These are phyloP conservation scores for Macropis europaea DNA, from an alignment of 2,888 invertebrate genomes.

Conservation along the genomic window DNA sequence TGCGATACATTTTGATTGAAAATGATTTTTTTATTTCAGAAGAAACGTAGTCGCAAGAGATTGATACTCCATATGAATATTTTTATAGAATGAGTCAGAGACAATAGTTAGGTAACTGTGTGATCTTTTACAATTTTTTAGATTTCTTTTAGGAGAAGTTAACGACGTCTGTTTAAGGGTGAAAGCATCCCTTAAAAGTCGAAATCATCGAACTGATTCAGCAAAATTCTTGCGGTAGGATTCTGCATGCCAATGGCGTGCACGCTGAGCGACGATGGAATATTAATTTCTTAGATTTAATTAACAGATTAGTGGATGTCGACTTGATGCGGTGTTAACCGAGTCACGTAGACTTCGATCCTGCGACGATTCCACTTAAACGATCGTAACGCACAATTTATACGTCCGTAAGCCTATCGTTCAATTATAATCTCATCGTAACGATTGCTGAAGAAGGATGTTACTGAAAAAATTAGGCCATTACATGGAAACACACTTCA, in stretches of 20 bases:
- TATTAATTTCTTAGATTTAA: slow-evolving; percentile 73
- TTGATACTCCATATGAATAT: no score
- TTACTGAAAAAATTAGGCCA: neutral
- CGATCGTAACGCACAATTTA: slow-evolving; percentile 5
- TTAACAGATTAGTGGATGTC: slow-evolving; percentile 72
- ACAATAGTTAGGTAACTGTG: no score
- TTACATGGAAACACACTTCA: neutral
- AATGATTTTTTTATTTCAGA: no score
- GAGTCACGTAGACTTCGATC: slow-evolving; percentile 70
- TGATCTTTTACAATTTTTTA: no score
- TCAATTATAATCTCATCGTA: neutral
- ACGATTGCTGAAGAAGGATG: neutral
- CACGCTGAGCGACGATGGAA: slow-evolving; percentile 60
- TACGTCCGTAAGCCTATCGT: neutral
- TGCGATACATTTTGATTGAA: no score
- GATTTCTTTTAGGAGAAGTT: no score
- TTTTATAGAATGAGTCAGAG: no score
- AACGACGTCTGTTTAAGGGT: neutral
- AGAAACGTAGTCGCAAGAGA: no score
- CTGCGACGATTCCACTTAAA: slow-evolving; percentile 50
- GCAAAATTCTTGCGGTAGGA: slow-evolving; percentile 62
- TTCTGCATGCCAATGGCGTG: slow-evolving; percentile 62
- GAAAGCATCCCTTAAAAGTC: neutral
- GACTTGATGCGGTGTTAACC: slow-evolving; percentile 60
- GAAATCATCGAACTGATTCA: slow-evolving; percentile 56